Percentiles rank a stretch among this genome's conserved stretches.
Evolutionary conservation across 1,140 invertebrate species (phyloP).

Genomic region (Gryllus bimaculatus): DNA sequence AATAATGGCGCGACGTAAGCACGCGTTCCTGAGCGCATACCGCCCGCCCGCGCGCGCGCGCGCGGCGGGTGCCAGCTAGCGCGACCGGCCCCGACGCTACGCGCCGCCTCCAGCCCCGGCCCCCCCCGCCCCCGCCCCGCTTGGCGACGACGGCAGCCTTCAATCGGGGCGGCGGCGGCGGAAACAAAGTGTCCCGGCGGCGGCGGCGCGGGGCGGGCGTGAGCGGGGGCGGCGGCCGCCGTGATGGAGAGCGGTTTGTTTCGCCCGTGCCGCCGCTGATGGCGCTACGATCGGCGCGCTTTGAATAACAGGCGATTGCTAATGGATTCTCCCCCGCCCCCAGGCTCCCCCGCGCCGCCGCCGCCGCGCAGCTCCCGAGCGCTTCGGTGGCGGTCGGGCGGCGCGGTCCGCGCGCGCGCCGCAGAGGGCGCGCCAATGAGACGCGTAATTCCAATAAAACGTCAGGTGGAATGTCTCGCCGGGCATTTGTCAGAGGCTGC

Average conservation of each 20-base stretch:
- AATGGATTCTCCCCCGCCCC: background rate
- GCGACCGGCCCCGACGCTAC: background rate
- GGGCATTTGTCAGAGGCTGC: background rate
- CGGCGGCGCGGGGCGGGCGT: too few relatives aligned
- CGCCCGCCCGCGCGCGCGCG: too few relatives aligned
- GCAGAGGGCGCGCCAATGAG: background rate
- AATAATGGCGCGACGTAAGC: background rate
- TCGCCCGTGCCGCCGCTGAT: background rate
- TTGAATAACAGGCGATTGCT: background rate
- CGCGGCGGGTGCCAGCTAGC: background rate
- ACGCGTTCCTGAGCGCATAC: background rate
- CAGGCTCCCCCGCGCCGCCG: too few relatives aligned
- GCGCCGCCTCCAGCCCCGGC: background rate
- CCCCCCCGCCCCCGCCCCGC: too few relatives aligned
- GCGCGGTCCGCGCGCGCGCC: too few relatives aligned
- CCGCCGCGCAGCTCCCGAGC: background rate
- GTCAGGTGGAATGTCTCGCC: background rate
- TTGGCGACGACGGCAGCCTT: background rate
- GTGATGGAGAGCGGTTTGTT: constrained; percentile 3
- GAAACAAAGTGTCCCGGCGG: background rate
- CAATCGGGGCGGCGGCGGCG: background rate
- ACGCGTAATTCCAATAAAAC: background rate
- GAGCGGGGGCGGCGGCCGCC: too few relatives aligned
- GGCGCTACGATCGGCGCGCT: background rate
- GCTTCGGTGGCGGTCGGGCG: background rate